Percentiles rank a stretch among this genome's conserved stretches.
Evolutionary conservation across 2,797 vertebrate genomes (phyloP).

Genomic region (Girardinus metallicus): DNA sequence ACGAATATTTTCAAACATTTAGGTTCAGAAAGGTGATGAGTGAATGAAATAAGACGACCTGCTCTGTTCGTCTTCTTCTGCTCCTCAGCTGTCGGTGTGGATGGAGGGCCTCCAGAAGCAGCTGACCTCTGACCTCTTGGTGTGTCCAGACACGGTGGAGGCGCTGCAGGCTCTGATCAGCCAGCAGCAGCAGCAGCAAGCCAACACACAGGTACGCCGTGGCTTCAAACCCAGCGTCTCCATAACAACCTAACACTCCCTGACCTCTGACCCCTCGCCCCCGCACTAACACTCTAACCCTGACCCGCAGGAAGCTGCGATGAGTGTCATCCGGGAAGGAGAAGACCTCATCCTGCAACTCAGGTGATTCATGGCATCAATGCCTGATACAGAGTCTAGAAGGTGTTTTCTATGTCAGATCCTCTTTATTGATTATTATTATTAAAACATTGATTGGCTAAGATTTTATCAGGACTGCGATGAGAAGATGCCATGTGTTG

Average conservation of each 20-base stretch:
- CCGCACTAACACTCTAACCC: constrained; percentile 65
- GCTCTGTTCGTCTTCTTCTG: background rate
- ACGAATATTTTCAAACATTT: no score
- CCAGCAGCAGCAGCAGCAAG: constrained; percentile 97
- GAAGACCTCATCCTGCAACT: constrained; percentile 99
- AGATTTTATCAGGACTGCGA: background rate
- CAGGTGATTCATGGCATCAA: constrained; percentile 80
- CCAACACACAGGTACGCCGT: constrained; percentile 84
- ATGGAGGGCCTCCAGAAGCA: constrained; percentile 99
- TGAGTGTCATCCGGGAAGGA: constrained; percentile 98
- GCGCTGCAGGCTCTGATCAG: constrained; percentile 94
- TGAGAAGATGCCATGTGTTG: background rate
- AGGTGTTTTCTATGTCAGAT: background rate
- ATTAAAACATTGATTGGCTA: no score
- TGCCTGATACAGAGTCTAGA: no score
- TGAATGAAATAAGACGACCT: background rate
- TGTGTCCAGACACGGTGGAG: constrained; percentile 93
- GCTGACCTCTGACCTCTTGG: constrained; percentile 85
- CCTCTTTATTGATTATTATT: no score
- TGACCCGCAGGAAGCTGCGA: constrained; percentile 88
- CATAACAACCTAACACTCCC: constrained; percentile 48
- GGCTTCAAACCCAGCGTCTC: background rate
- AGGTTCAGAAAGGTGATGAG: no score
- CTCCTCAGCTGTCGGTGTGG: constrained; percentile 90
- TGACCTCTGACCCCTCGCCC: constrained; percentile 14